These are phyloP conservation scores for Drosophila engyochracea DNA, from an alignment of 2,888 invertebrate genomes.

Conservation along the genomic window DNA sequence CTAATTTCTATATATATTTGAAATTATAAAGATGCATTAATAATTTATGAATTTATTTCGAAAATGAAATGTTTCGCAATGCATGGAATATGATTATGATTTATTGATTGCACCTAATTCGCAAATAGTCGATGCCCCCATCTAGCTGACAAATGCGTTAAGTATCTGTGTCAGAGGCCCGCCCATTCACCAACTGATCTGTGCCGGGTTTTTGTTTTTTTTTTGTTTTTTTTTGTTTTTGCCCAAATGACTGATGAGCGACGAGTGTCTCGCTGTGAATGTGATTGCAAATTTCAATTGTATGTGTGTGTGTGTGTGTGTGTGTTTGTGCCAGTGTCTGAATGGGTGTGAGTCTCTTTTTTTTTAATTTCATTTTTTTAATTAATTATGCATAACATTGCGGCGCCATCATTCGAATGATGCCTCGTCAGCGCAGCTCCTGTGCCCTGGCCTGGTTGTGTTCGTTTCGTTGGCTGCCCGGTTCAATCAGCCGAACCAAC, in stretches of 20 bases:
- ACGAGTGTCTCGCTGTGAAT: slow-evolving; percentile 41
- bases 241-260: slow-evolving; percentile 52
- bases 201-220: not conserved
- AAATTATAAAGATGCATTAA: not conserved
- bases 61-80: not conserved
- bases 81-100: not conserved
- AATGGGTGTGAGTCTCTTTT: not conserved
- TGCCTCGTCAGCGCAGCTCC: not conserved
- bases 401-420: slow-evolving; percentile 47
- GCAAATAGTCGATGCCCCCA: not conserved
- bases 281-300: slow-evolving; percentile 18
- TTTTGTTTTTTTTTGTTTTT: not conserved
- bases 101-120: not conserved
- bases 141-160: slow-evolving; percentile 15
- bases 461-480: not conserved
- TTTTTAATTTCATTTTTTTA: not conserved
- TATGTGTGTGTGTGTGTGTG: not conserved
- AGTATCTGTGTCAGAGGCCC: slow-evolving; percentile 17
- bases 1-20: not conserved
- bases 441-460: slow-evolving; percentile 7
- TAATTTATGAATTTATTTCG: not conserved
- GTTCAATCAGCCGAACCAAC: not conserved
- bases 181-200: slow-evolving; percentile 43
- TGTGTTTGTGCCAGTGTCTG: slow-evolving; percentile 4
- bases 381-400: slow-evolving; percentile 66